phyloP scores from a whole-genome alignment of 2,797 vertebrate genomes.

The Antrozous pallidus region DNA sequence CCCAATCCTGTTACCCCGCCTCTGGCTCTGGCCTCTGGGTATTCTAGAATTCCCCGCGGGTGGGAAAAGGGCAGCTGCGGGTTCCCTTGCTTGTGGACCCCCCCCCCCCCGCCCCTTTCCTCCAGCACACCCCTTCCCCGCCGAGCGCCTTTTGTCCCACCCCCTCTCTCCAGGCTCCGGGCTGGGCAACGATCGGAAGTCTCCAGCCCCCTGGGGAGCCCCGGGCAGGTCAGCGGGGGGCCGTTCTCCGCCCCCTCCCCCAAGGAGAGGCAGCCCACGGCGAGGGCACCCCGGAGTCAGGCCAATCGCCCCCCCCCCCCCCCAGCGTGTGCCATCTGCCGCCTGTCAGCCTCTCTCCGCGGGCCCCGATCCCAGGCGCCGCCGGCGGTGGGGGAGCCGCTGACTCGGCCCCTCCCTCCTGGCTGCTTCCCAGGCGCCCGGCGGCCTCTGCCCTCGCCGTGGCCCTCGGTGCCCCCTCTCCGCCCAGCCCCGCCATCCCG shows the following conservation, averaged over 20 bases:
- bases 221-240: constrained; percentile 24
- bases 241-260: constrained; percentile 26
- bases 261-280: constrained; percentile 52
- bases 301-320: constrained; percentile 62
- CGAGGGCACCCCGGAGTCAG: constrained; percentile 68
- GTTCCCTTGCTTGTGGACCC: neutral
- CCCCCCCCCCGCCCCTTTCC: neutral
- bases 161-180: neutral
- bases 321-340: constrained; percentile 78
- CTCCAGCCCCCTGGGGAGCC: constrained; percentile 31
- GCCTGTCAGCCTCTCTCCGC: constrained; percentile 74
- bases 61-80: neutral
- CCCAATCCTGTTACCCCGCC: neutral
- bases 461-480: constrained; percentile 53
- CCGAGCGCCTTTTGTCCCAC: constrained; percentile 44
- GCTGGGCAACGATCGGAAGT: constrained; percentile 13
- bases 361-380: constrained; percentile 76
- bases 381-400: constrained; percentile 65
- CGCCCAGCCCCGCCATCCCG: neutral
- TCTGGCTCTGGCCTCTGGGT: neutral
- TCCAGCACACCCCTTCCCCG: neutral
- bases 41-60: neutral
- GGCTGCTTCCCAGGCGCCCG: constrained; percentile 67
- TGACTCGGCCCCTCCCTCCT: constrained; percentile 56
- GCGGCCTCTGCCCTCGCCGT: constrained; percentile 66